Conservation (phyloP, 2,797 vertebrate genomes). For the Coracias cyanogaster region DNA sequence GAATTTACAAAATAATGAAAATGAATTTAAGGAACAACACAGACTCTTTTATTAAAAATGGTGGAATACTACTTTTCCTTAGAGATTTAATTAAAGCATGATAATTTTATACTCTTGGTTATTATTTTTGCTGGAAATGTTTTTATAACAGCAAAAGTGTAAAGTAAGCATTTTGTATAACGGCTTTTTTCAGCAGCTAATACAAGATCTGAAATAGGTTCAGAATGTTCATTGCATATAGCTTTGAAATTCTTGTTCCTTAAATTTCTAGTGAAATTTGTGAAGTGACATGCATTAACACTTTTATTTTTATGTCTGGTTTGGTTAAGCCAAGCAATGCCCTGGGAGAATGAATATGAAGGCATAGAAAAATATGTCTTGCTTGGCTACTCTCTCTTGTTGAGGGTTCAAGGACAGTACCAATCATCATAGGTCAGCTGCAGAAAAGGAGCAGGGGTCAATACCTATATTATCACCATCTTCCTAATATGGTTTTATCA, state of each 20-base stretch:
- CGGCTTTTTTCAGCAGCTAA: not conserved
- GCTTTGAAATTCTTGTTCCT: not conserved
- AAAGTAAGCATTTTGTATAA: not conserved
- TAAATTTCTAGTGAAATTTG: not conserved
- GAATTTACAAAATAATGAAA: not conserved
- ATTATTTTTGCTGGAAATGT: not conserved
- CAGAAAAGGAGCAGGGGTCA: rapidly evolving
- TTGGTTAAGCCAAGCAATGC: not conserved
- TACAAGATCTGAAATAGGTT: not conserved
- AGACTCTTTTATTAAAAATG: not conserved
- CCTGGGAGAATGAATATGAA: not conserved
- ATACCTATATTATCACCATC: not conserved
- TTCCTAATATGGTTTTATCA: not conserved
- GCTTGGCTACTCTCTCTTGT: not conserved
- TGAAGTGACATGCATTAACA: not conserved
- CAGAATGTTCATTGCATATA: not conserved
- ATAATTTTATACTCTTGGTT: not conserved
- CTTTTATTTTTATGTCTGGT: no score
- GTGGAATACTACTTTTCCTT: not conserved
- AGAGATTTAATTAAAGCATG: not conserved
- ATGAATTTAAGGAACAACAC: not conserved
- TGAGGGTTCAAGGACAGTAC: not conserved
- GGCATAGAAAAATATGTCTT: not conserved
- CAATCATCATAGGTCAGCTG: not conserved
- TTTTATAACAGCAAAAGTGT: not conserved